Conservation (phyloP, 1,140 invertebrate species). For the Papilio aristodemus region DNA sequence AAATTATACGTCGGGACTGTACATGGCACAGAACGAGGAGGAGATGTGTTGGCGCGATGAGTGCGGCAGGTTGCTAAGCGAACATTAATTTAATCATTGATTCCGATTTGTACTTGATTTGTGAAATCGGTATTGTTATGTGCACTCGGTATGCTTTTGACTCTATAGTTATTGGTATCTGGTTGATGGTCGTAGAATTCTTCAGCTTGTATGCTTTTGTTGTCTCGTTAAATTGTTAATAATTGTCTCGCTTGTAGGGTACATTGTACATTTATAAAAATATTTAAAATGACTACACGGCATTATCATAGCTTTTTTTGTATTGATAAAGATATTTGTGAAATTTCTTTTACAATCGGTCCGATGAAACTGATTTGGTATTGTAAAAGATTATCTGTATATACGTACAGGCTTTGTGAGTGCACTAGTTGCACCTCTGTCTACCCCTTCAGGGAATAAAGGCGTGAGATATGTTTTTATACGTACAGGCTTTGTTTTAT, state of each 20-base stretch:
- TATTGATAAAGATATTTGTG: neutral
- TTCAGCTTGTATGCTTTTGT: slow-evolving; percentile 41
- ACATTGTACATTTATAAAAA: too few species aligned
- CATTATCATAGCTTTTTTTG: neutral
- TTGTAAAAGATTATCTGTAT: neutral
- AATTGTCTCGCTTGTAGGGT: neutral
- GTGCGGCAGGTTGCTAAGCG: too few species aligned
- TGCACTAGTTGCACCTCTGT: too few species aligned
- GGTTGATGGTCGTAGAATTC: slow-evolving; percentile 28
- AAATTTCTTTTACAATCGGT: neutral
- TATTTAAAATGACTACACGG: too few species aligned
- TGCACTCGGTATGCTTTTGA: neutral
- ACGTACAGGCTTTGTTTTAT: neutral
- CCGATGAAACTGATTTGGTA: neutral
- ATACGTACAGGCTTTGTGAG: neutral
- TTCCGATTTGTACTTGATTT: neutral
- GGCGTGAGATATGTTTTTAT: too few species aligned
- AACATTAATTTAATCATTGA: too few species aligned
- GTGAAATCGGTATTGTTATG: too few species aligned
- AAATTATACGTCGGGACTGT: too few species aligned
- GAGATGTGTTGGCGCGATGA: too few species aligned
- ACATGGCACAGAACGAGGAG: too few species aligned
- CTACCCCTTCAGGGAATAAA: too few species aligned
- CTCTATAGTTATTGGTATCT: neutral
- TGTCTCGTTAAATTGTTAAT: slow-evolving; percentile 25